Evolutionary conservation across 1,140 invertebrate genomes (phyloP), one percentile per base, ranked within the genome.

Genomic region (Eumaeus atala): DNA sequence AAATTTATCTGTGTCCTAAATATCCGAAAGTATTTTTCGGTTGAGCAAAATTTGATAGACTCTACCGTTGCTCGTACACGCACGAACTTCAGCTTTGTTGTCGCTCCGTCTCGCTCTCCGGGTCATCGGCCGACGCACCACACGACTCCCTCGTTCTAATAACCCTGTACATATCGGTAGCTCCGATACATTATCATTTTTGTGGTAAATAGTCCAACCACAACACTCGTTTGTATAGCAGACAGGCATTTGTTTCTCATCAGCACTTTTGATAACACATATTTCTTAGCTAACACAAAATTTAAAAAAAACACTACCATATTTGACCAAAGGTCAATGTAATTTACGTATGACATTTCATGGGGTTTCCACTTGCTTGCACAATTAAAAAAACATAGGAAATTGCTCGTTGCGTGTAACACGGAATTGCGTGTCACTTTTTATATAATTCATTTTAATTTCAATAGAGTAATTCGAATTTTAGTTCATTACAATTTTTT

Each of bases 61-160:
- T 51, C 68, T 67, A 65, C 56, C 40, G 10, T 58, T 14, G 40
- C 40, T 44, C 40, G n/a, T 63, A 59, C 69, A 56, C 74, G 79
- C 72, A 71, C 76, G 70, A 86, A 86, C 79, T 86, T 86, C 83
- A 83, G 62, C 59, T 74, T 83, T 86, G 81, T 86, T 86, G 81
- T 86, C 74, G 71, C 59, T 86, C 81, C 54, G 62, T 86, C 83
- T 83, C 79, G 60, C 72, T 84, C 81, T 80, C 52, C 69, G 59
- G 83, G 79, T 84, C 83, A 83, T 82, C 78, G 83, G 67, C 81
- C 83, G 63, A 71, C 65, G 70, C 68, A 76, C 67, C 68, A 74
- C 74, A 65, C 67, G 58, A 70, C 70, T 78, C 72, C 78, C 74
- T 82, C 76, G 72, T 78, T 77, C 77, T 85, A 81, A 79, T 83